Percentiles rank a stretch among this genome's conserved stretches.
These are phyloP conservation scores for Pholis gunnellus DNA, from an alignment of 2,113 vertebrate genomes.

Conservation along the genomic window DNA sequence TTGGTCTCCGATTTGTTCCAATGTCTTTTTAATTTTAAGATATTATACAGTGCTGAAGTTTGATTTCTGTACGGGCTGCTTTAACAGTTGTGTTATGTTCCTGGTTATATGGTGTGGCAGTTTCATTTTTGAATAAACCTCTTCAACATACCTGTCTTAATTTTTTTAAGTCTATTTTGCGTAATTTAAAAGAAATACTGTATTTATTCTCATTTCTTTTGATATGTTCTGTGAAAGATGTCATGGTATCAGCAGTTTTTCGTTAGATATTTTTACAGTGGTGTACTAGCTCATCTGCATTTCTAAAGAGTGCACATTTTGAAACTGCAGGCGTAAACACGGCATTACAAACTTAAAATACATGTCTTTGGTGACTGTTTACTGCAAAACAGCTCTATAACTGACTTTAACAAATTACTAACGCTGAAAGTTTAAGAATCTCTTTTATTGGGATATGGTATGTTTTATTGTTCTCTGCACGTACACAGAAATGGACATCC, in stretches of 20 bases:
- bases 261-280: background rate
- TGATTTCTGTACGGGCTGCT: slow-evolving; percentile 66
- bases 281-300: background rate
- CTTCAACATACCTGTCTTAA: slow-evolving; percentile 37
- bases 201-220: background rate
- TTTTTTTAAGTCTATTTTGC: background rate
- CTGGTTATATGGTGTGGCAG: slow-evolving; percentile 60
- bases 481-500: background rate
- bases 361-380: background rate
- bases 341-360: background rate
- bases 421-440: background rate
- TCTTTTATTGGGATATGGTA: background rate
- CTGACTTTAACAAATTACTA: background rate
- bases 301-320: background rate
- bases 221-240: background rate
- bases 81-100: slow-evolving; percentile 55
- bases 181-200: too few relatives aligned
- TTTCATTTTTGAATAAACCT: slow-evolving; percentile 83
- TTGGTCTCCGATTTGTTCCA: slow-evolving; percentile 35
- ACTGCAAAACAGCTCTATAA: background rate
- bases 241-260: too few relatives aligned
- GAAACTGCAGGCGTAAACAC: background rate
- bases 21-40: slow-evolving; percentile 64
- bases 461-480: background rate
- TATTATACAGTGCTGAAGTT: slow-evolving; percentile 44